Conservation (phyloP, 1,140 invertebrate species). For the Conopomorpha cramerella region DNA sequence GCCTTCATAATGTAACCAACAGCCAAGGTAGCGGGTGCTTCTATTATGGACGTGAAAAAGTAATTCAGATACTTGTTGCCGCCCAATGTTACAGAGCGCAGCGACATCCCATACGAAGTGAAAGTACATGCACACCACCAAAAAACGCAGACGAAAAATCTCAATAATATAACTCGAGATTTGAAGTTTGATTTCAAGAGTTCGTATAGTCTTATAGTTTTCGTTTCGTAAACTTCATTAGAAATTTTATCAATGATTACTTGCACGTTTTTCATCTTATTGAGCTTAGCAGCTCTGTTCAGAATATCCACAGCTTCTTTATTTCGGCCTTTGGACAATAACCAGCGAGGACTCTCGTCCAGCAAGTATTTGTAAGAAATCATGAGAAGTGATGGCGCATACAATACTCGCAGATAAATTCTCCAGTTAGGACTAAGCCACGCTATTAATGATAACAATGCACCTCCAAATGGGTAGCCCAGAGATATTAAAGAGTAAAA, state of each 20-base stretch:
- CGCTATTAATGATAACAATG: slow-evolving; percentile 13
- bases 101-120: slow-evolving; percentile 77
- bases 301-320: slow-evolving; percentile 17
- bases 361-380: slow-evolving; percentile 23
- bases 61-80: slow-evolving; percentile 73
- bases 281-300: slow-evolving; percentile 22
- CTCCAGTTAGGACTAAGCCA: slow-evolving; percentile 31
- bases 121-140: slow-evolving; percentile 74
- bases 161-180: slow-evolving; percentile 18
- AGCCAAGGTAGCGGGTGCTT: slow-evolving; percentile 70
- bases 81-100: slow-evolving; percentile 75
- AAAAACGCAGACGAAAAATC: slow-evolving; percentile 64
- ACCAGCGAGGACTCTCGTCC: slow-evolving; percentile 63
- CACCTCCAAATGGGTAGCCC: slow-evolving; percentile 19
- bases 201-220: slow-evolving; percentile 8
- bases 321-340: slow-evolving; percentile 63
- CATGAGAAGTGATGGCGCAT: slow-evolving; percentile 25
- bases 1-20: slow-evolving; percentile 31
- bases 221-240: slow-evolving; percentile 11
- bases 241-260: slow-evolving; percentile 14
- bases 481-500: slow-evolving; percentile 17
- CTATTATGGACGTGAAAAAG: slow-evolving; percentile 65
- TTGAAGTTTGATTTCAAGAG: slow-evolving; percentile 12
- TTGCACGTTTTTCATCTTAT: slow-evolving; percentile 16
- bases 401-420: slow-evolving; percentile 24